These are phyloP conservation scores for Agrenia bidenticulata DNA, from an alignment of 2,888 invertebrate species.

Conservation along the genomic window DNA sequence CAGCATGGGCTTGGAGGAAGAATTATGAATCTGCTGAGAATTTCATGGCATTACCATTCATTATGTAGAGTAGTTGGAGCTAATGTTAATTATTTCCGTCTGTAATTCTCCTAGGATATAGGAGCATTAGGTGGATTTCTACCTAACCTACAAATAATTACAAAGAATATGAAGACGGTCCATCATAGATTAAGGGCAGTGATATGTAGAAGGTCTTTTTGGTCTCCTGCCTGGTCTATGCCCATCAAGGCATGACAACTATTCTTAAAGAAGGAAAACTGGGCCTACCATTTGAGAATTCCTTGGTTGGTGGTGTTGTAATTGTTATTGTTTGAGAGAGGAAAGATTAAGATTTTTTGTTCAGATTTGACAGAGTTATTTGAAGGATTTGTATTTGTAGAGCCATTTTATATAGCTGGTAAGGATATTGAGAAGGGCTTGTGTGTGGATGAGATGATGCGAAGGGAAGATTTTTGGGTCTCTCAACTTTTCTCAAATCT, in stretches of 20 bases:
- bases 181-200: slow-evolving; percentile 11
- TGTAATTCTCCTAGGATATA: no score
- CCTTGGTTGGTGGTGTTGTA: slow-evolving; percentile 23
- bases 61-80: neutral
- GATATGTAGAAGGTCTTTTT: slow-evolving; percentile 7
- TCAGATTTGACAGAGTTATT: slow-evolving; percentile 18
- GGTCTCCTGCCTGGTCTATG: neutral
- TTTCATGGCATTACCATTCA: slow-evolving; percentile 13
- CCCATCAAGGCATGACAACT: slow-evolving; percentile 12
- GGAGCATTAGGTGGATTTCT: no score
- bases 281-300: slow-evolving; percentile 11
- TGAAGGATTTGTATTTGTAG: slow-evolving; percentile 4
- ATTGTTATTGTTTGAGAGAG: slow-evolving; percentile 20
- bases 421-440: no score
- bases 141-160: no score
- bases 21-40: slow-evolving; percentile 3
- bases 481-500: no score
- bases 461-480: no score
- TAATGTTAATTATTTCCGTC: no score
- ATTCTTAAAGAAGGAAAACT: neutral
- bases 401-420: neutral
- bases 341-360: slow-evolving; percentile 24
- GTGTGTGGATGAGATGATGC: no score
- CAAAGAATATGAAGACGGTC: neutral
- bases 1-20: no score